A percentile compares a stretch with the other conserved stretches of the same genome.
Conservation (phyloP, 1,140 invertebrate genomes). For the Cotesia typhae region DNA sequence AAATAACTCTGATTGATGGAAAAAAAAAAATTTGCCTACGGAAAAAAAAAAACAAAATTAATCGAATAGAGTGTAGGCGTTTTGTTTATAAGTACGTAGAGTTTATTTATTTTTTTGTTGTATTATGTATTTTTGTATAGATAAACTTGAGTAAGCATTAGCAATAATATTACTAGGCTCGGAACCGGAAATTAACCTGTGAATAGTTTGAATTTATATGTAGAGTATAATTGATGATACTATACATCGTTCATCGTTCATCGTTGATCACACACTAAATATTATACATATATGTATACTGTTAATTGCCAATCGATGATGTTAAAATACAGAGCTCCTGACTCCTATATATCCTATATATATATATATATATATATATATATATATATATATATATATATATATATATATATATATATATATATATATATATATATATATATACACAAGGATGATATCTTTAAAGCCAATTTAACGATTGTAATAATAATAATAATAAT, state of each 20-base stretch:
- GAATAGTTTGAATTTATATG: not conserved
- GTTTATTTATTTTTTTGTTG: not conserved
- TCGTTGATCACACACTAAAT: no score
- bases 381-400: no score
- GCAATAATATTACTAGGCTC: not conserved
- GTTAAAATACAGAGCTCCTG: not conserved
- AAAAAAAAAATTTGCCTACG: no score
- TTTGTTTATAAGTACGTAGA: no score
- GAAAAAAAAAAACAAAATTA: no score
- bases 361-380: no score
- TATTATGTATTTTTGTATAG: not conserved
- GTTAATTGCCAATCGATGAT: slow-evolving; percentile 18
- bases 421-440: no score
- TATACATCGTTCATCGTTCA: not conserved
- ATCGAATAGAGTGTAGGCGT: no score
- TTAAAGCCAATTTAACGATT: not conserved
- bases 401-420: no score
- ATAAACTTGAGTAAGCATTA: not conserved
- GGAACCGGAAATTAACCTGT: slow-evolving; percentile 15
- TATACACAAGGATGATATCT: no score
- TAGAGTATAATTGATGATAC: not conserved
- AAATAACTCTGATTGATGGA: no score
- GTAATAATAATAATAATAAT: no score
- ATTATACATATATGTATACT: not conserved
- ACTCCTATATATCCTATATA: not conserved